Evolutionary conservation across 1,140 invertebrate genomes (phyloP).

Genomic region (Brachionus angularis): DNA sequence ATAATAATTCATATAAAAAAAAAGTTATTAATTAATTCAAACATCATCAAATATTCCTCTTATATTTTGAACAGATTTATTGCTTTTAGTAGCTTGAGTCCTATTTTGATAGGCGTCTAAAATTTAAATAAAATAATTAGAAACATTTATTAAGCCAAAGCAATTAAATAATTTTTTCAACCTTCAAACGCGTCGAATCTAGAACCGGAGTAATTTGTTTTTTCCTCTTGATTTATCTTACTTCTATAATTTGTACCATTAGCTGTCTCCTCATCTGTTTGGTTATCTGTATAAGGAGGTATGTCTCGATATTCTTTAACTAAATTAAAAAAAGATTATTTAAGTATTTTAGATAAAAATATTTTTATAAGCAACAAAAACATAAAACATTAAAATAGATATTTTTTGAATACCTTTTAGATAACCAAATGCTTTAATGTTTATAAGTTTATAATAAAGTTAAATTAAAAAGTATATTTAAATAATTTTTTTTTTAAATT

Average conservation of each 20-base stretch:
- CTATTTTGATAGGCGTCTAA: background rate
- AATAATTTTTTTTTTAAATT: background rate
- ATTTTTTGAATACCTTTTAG: too few species aligned
- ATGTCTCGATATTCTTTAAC: conserved; percentile 38
- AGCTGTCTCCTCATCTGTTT: background rate
- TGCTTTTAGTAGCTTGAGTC: background rate
- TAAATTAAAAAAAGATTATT: conserved; percentile 26
- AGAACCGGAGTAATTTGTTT: conserved; percentile 1
- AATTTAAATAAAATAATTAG: background rate
- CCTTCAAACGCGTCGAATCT: background rate
- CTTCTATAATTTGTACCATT: background rate
- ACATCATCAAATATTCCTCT: conserved; percentile 41
- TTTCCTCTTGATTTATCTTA: background rate
- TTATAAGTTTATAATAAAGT: too few species aligned
- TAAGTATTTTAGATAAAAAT: too few species aligned
- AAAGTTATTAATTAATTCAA: background rate
- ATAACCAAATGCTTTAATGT: too few species aligned
- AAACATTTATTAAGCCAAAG: too few species aligned
- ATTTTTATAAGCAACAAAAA: too few species aligned
- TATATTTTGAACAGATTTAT: background rate
- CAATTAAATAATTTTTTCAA: too few species aligned
- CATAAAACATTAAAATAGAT: too few species aligned
- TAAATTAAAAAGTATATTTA: too few species aligned
- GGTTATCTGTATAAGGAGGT: conserved; percentile 23
- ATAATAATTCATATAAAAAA: background rate